A percentile compares a stretch with the other conserved stretches of the same genome.
phyloP scores from a whole-genome alignment of 2,797 vertebrate genomes.

The Spinus olivaceus region DNA sequence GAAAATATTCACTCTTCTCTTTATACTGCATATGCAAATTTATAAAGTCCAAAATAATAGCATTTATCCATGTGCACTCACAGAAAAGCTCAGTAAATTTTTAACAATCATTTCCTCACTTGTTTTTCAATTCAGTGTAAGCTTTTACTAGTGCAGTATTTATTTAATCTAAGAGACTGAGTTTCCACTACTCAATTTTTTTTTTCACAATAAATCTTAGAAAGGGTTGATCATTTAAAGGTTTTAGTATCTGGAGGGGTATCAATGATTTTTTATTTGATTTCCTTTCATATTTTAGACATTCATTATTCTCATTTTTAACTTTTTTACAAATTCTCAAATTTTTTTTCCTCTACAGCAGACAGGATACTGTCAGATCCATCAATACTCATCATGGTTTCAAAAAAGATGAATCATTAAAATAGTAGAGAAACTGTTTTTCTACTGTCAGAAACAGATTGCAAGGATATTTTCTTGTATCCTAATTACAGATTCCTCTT shows the following conservation, averaged over 20 bases:
- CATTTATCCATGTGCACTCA: not conserved
- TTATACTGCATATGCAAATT: not conserved
- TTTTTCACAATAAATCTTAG: not conserved
- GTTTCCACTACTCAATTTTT: not conserved
- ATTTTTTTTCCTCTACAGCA: not conserved
- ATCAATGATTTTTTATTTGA: not conserved
- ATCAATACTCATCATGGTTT: not conserved
- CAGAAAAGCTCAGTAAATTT: not conserved
- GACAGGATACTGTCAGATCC: not conserved
- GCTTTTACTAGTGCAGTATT: not conserved
- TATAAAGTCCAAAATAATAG: not conserved
- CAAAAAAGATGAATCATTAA: not conserved
- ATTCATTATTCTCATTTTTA: not conserved
- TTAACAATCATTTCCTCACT: not conserved
- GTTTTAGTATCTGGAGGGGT: not conserved
- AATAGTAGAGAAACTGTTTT: not conserved
- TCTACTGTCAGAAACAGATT: not conserved
- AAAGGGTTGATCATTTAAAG: not conserved
- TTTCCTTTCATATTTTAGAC: not conserved
- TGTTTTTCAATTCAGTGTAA: not conserved
- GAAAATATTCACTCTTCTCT: not conserved
- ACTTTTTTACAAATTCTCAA: not conserved
- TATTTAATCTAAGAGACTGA: not conserved
- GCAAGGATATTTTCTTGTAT: not conserved
- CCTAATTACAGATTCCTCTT: not conserved